These are phyloP conservation scores for Aix galericulata DNA, from an alignment of 2,113 vertebrate genomes.

Conservation along the genomic window DNA sequence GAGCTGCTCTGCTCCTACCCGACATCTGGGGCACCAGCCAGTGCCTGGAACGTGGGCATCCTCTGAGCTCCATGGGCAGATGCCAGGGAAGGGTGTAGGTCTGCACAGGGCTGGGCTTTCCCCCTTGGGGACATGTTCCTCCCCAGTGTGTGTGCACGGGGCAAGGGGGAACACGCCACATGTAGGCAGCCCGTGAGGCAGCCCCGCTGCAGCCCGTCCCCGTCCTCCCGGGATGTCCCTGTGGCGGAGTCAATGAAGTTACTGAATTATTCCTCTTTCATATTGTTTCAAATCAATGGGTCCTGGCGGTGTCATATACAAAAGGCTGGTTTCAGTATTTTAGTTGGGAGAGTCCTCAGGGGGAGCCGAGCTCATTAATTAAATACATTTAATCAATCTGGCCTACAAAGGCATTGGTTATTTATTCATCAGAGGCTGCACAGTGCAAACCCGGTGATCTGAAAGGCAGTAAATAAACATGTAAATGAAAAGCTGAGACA, in stretches of 20 bases:
- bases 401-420: constrained; percentile 55
- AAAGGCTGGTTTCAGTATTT: constrained; percentile 41
- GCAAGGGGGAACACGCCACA: neutral
- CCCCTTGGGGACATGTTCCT: neutral
- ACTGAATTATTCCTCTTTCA: neutral
- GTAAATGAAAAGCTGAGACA: constrained; percentile 60
- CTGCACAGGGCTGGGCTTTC: neutral
- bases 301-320: neutral
- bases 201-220: neutral
- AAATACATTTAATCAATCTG: constrained; percentile 69
- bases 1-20: neutral
- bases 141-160: neutral
- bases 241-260: neutral
- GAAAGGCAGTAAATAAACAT: constrained; percentile 67
- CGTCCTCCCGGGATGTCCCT: neutral
- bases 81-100: accelerated
- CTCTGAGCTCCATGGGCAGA: accelerated
- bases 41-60: accelerated
- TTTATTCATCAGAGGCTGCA: constrained; percentile 56
- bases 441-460: constrained; percentile 5
- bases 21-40: accelerated
- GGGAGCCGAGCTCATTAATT: constrained; percentile 55
- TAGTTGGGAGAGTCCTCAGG: constrained; percentile 14
- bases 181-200: neutral
- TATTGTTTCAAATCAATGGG: constrained; percentile 19